A percentile compares a stretch with the other conserved stretches of the same genome.
phyloP scores from a whole-genome alignment of 1,140 invertebrate genomes.

The Gonatopus flavifemur region DNA sequence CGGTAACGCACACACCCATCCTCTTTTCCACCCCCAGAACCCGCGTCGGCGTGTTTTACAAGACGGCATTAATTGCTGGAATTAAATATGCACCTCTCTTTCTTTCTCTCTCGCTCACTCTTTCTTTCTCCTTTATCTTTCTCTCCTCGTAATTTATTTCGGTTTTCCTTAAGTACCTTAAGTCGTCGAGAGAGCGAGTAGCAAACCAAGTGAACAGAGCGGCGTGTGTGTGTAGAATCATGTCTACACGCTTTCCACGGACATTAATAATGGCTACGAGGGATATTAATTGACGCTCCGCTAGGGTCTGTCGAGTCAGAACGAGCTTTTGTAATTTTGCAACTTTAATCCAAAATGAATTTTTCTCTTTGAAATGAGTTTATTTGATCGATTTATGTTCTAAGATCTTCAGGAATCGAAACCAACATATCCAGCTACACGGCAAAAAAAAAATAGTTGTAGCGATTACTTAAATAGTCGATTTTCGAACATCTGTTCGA shows the following conservation, averaged over 20 bases:
- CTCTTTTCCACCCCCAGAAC: too few relatives aligned
- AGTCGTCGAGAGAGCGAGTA: slow-evolving; percentile 47
- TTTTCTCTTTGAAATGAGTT: background rate
- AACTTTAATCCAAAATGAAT: too few relatives aligned
- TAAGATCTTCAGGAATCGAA: slow-evolving; percentile 16
- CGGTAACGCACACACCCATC: slow-evolving; percentile 50
- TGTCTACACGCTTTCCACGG: slow-evolving; percentile 26
- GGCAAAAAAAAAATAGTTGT: too few relatives aligned
- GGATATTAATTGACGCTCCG: slow-evolving; percentile 36
- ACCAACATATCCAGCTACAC: slow-evolving; percentile 20
- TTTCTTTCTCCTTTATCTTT: slow-evolving; percentile 32
- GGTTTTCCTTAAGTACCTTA: slow-evolving; percentile 53
- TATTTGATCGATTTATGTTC: too few relatives aligned
- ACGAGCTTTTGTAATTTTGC: too few relatives aligned
- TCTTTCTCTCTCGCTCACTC: too few relatives aligned
- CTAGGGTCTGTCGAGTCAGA: slow-evolving; percentile 18
- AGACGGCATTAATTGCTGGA: slow-evolving; percentile 61
- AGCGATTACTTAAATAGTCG: too few relatives aligned
- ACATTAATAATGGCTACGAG: slow-evolving; percentile 36
- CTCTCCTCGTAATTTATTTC: slow-evolving; percentile 55
- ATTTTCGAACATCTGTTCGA: too few relatives aligned
- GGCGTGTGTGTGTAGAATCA: too few relatives aligned
- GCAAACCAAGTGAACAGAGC: too few relatives aligned
- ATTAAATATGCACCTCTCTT: slow-evolving; percentile 60
- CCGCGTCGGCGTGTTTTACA: slow-evolving; percentile 59